These are phyloP conservation scores for Schmidtea mediterranea DNA, from an alignment of 1,140 invertebrate species.

Conservation along the genomic window DNA sequence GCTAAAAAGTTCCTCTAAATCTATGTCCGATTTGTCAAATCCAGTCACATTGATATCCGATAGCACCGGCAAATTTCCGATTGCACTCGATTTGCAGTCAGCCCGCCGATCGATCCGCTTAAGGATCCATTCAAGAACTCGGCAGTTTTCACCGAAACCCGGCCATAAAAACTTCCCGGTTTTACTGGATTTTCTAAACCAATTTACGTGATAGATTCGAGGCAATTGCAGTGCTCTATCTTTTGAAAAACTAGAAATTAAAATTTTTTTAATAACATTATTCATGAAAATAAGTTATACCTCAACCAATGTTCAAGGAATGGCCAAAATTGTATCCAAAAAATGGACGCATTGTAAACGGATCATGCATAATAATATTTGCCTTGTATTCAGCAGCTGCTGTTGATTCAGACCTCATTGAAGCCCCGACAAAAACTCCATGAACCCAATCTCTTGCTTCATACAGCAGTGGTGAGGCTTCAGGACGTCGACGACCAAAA, in stretches of 20 bases:
- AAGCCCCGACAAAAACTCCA: slow-evolving; percentile 7
- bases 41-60: background rate
- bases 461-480: slow-evolving; percentile 11
- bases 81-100: background rate
- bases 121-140: slow-evolving; percentile 67
- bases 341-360: slow-evolving; percentile 85
- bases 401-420: slow-evolving; percentile 6
- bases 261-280: no score
- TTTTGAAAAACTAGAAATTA: slow-evolving; percentile 47
- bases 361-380: slow-evolving; percentile 75
- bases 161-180: slow-evolving; percentile 55
- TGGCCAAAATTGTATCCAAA: slow-evolving; percentile 88
- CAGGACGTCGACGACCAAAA: slow-evolving; percentile 6
- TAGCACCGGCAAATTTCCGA: background rate
- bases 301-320: slow-evolving; percentile 57
- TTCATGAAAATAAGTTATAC: no score
- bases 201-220: slow-evolving; percentile 87
- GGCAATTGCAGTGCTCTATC: slow-evolving; percentile 62
- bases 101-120: slow-evolving; percentile 31
- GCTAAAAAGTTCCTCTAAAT: slow-evolving; percentile 44
- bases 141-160: slow-evolving; percentile 66
- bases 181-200: slow-evolving; percentile 65
- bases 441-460: slow-evolving; percentile 6
- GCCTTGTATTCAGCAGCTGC: slow-evolving; percentile 18
- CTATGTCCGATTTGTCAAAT: no score